phyloP scores from a whole-genome alignment of 2,797 vertebrate genomes.

The Typhlichthys eigenmanni region DNA sequence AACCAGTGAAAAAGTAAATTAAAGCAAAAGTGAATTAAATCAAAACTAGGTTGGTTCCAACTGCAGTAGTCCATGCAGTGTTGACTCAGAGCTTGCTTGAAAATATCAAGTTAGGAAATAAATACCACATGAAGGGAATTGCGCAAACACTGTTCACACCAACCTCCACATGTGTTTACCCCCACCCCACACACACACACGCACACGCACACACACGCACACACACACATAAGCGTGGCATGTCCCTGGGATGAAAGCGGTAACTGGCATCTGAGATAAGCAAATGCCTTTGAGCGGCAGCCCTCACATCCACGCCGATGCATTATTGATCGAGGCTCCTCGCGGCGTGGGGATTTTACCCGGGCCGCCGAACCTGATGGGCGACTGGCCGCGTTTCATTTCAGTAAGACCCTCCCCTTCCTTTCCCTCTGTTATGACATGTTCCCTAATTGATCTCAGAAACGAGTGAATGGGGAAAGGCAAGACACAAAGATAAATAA shows the following conservation, averaged over 20 bases:
- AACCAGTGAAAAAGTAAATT: too few relatives aligned
- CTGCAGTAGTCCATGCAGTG: conserved; percentile 32
- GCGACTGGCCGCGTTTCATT: conserved; percentile 51
- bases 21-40: too few relatives aligned
- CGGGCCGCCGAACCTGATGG: conserved; percentile 60
- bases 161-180: not conserved
- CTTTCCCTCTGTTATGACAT: conserved; percentile 13
- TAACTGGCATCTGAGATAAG: conserved; percentile 82
- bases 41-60: conserved; percentile 37
- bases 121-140: conserved; percentile 71
- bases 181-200: conserved; percentile 11
- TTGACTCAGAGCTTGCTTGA: conserved; percentile 63
- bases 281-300: conserved; percentile 75
- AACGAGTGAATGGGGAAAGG: conserved; percentile 24
- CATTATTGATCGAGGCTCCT: conserved; percentile 79
- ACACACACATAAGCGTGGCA: conserved; percentile 47
- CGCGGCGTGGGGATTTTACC: conserved; percentile 64
- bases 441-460: conserved; percentile 46
- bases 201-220: too few relatives aligned
- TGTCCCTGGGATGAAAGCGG: conserved; percentile 77
- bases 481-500: conserved; percentile 19
- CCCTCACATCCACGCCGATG: conserved; percentile 76
- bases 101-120: conserved; percentile 73
- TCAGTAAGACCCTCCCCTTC: conserved; percentile 19
- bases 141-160: conserved; percentile 66